Evolutionary conservation across 2,888 invertebrate species (phyloP).

Genomic region (Zaprionus obscuricornis): DNA sequence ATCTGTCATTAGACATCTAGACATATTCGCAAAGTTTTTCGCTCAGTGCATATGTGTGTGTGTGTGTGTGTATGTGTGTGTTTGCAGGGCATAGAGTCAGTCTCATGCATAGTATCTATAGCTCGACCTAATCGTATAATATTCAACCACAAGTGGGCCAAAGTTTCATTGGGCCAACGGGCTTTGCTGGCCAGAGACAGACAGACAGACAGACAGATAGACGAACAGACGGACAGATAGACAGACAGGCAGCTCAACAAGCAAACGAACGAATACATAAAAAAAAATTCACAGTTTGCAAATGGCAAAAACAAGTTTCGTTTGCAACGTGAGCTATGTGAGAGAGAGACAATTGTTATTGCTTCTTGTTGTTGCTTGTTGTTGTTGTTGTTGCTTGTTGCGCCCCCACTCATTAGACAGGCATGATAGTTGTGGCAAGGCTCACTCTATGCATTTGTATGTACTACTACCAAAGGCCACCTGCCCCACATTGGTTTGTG

Average conservation of each 20-base stretch:
- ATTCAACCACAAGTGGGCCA: slow-evolving; percentile 50
- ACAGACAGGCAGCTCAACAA: slow-evolving; percentile 23
- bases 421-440: slow-evolving; percentile 47
- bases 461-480: slow-evolving; percentile 75
- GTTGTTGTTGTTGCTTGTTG: slow-evolving; percentile 44
- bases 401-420: slow-evolving; percentile 53
- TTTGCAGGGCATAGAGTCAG: too few relatives aligned
- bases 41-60: too few relatives aligned
- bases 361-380: slow-evolving; percentile 17
- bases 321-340: slow-evolving; percentile 51
- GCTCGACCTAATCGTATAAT: too few relatives aligned
- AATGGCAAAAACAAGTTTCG: slow-evolving; percentile 68
- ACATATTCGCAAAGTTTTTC: too few relatives aligned
- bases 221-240: too few relatives aligned
- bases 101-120: too few relatives aligned
- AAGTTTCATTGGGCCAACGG: slow-evolving; percentile 30
- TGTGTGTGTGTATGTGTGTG: too few relatives aligned
- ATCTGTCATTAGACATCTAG: too few relatives aligned
- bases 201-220: too few relatives aligned
- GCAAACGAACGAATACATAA: slow-evolving; percentile 41
- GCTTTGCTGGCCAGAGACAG: too few relatives aligned
- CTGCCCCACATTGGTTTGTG: slow-evolving; percentile 61
- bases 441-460: too few relatives aligned
- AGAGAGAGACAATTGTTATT: slow-evolving; percentile 34
- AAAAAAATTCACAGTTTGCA: slow-evolving; percentile 22